Percentiles rank a stretch among this genome's conserved stretches.
Evolutionary conservation across 2,113 vertebrate species (phyloP).

Genomic region (Xenopus laevis): DNA sequence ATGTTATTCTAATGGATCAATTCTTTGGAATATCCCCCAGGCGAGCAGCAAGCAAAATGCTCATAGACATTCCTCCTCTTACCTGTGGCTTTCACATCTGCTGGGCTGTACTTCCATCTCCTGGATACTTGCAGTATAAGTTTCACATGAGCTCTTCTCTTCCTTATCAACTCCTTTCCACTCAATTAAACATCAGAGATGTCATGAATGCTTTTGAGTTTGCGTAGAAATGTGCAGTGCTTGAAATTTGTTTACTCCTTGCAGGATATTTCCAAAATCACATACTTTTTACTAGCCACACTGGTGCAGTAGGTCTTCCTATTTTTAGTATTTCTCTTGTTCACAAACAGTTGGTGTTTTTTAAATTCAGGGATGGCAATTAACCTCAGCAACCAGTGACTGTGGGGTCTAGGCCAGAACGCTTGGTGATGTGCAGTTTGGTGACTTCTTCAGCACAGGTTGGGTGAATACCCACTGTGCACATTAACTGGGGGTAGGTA

Average conservation of each 20-base stretch:
- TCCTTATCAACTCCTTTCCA: slow-evolving; percentile 3
- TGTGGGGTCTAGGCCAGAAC: slow-evolving; percentile 81
- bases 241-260: slow-evolving; percentile 1
- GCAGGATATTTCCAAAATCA: not conserved
- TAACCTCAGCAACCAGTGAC: slow-evolving; percentile 98
- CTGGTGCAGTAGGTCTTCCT: no score
- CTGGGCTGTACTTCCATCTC: slow-evolving; percentile 42
- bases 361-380: slow-evolving; percentile 66
- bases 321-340: slow-evolving; percentile 19
- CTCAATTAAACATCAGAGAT: slow-evolving; percentile 6
- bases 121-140: slow-evolving; percentile 36
- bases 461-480: slow-evolving; percentile 87
- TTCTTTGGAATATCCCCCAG: not conserved
- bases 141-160: not conserved
- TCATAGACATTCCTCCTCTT: not conserved
- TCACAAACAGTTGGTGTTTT: slow-evolving; percentile 6
- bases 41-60: not conserved
- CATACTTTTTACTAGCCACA: not conserved
- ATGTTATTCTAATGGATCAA: not conserved
- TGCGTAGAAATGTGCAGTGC: slow-evolving; percentile 6
- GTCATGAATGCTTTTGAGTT: slow-evolving; percentile 5
- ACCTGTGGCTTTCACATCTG: slow-evolving; percentile 27
- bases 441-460: slow-evolving; percentile 87
- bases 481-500: slow-evolving; percentile 75
- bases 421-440: slow-evolving; percentile 85